phyloP scores from a whole-genome alignment of 2,797 vertebrate species.

The Molossus molossus region DNA sequence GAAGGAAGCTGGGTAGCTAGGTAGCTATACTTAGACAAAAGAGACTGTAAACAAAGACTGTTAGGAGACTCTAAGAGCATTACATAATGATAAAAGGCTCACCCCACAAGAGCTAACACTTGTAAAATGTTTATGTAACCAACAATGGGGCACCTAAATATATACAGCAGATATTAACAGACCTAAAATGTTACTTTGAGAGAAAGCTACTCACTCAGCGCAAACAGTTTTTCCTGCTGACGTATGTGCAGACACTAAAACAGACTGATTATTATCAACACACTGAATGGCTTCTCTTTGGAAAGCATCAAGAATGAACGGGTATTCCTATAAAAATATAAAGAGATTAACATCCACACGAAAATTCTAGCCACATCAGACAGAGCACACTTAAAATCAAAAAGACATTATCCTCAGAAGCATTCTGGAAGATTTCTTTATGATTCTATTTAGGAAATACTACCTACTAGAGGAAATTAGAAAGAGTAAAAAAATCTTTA shows the following conservation, averaged over 20 bases:
- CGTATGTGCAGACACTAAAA: conserved; percentile 98
- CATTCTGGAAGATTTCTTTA: background rate
- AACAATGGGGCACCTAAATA: background rate
- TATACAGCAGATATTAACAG: background rate
- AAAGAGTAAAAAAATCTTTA: conserved; percentile 6
- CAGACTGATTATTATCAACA: conserved; percentile 98
- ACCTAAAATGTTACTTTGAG: background rate
- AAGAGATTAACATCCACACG: background rate
- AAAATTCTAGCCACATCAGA: background rate
- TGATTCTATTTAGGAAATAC: conserved; percentile 32
- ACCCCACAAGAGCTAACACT: background rate
- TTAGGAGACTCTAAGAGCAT: background rate
- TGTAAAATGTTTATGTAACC: background rate
- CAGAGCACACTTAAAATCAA: conserved; percentile 49
- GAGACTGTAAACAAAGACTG: background rate
- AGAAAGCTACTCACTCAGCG: conserved; percentile 95
- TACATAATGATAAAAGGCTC: background rate
- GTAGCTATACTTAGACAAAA: background rate
- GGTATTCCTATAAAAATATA: conserved; percentile 95
- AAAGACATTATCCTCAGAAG: background rate
- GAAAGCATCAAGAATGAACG: conserved; percentile 98
- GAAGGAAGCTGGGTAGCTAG: background rate
- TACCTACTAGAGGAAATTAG: background rate
- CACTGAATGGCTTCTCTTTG: conserved; percentile 98
- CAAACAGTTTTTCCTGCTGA: conserved; percentile 99